phyloP scores from a whole-genome alignment of 1,140 invertebrate genomes.

The Drosophila miranda region DNA sequence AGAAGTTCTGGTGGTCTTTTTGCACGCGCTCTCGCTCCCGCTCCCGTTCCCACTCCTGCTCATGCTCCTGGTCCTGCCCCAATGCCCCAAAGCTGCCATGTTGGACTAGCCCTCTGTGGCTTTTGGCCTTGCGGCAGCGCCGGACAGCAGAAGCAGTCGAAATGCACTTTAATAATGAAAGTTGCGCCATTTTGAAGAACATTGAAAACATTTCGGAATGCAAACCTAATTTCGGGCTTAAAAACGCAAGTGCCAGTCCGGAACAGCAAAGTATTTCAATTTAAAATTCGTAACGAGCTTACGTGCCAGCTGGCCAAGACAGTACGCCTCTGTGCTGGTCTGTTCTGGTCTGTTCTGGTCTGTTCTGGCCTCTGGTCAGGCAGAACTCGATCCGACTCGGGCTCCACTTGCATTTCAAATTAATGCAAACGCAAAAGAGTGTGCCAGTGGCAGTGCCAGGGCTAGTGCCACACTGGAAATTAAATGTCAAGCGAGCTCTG shows the following conservation, averaged over 20 bases:
- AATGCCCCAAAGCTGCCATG: conserved; percentile 38
- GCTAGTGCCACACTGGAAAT: conserved; percentile 20
- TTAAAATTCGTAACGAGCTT: conserved; percentile 61
- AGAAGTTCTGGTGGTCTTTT: conserved; percentile 9
- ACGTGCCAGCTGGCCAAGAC: conserved; percentile 53
- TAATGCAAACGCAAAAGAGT: conserved; percentile 42
- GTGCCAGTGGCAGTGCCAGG: conserved; percentile 22
- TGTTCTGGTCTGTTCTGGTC: conserved; percentile 1
- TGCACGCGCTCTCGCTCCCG: not conserved
- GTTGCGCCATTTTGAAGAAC: conserved; percentile 55
- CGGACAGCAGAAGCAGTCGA: conserved; percentile 27
- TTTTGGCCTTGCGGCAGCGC: conserved; percentile 50
- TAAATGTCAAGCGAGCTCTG: conserved; percentile 20
- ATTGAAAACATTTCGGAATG: conserved; percentile 57
- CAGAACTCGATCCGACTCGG: conserved; percentile 6
- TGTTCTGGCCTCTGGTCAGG: conserved; percentile 23
- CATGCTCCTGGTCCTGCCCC: conserved; percentile 14
- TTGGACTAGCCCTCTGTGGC: conserved; percentile 25
- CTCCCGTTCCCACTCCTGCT: not conserved
- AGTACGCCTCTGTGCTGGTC: not conserved
- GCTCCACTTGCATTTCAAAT: conserved; percentile 35
- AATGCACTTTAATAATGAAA: conserved; percentile 79
- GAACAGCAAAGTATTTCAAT: conserved; percentile 70
- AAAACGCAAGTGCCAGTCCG: conserved; percentile 54
- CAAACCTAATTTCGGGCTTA: conserved; percentile 70